phyloP scores from a whole-genome alignment of 2,888 invertebrate genomes.

The Agrotis puta region DNA sequence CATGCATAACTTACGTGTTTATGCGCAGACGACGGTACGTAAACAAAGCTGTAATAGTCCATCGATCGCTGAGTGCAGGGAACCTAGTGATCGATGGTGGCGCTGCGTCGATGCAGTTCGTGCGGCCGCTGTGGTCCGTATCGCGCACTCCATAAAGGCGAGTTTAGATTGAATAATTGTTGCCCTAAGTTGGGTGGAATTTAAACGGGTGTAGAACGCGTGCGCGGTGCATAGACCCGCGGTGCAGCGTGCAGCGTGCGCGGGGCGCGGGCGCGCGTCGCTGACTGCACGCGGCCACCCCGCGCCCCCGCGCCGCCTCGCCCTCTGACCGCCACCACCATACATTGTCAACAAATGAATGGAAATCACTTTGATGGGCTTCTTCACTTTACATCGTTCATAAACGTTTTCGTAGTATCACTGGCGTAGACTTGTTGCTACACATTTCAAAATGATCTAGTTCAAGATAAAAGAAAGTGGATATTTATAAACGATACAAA shows the following conservation, averaged over 20 bases:
- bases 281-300: conserved; percentile 75
- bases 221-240: conserved; percentile 71
- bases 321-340: conserved; percentile 81
- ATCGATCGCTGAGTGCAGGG: conserved; percentile 71
- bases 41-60: conserved; percentile 80
- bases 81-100: conserved; percentile 68
- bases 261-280: conserved; percentile 78
- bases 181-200: conserved; percentile 60
- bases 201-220: conserved; percentile 69
- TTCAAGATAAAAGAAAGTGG: conserved; percentile 37
- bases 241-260: conserved; percentile 80
- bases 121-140: conserved; percentile 49
- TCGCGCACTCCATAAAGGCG: conserved; percentile 46
- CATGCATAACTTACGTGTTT: conserved; percentile 87
- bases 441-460: conserved; percentile 41
- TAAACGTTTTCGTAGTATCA: conserved; percentile 46
- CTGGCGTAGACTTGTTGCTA: conserved; percentile 25
- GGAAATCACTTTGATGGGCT: conserved; percentile 81
- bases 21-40: conserved; percentile 77
- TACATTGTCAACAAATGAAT: conserved; percentile 88
- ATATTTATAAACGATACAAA: conserved; percentile 29
- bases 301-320: conserved; percentile 82
- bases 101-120: conserved; percentile 62
- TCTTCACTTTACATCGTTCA: conserved; percentile 68
- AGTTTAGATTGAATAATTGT: conserved; percentile 44